phyloP scores from a whole-genome alignment of 2,797 vertebrate genomes.

The Propithecus perrieri region DNA sequence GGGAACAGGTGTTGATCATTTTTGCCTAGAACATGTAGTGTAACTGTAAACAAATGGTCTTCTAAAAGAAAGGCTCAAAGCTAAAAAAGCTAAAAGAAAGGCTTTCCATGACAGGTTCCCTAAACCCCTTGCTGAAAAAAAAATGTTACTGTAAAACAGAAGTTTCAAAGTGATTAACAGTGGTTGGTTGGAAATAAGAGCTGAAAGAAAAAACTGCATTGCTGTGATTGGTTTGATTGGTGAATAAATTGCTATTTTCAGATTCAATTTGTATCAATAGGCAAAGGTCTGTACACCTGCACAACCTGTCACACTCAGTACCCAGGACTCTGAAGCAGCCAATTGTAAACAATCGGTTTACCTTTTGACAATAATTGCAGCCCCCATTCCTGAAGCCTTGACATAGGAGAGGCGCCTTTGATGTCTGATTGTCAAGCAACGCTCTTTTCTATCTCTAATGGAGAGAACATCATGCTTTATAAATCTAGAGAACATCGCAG shows the following conservation, averaged over 20 bases:
- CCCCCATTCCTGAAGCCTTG: background rate
- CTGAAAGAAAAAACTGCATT: conserved; percentile 82
- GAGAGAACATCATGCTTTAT: conserved; percentile 59
- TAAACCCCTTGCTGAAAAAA: conserved; percentile 29
- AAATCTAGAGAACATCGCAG: conserved; percentile 69
- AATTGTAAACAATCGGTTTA: conserved; percentile 80
- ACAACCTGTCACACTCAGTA: conserved; percentile 82
- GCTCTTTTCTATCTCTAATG: conserved; percentile 56
- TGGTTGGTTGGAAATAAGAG: conserved; percentile 83
- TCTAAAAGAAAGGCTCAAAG: conserved; percentile 32
- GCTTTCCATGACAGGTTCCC: background rate
- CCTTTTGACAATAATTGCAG: conserved; percentile 76
- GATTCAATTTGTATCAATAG: conserved; percentile 89
- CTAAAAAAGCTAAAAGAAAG: conserved; percentile 54
- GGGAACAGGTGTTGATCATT: conserved; percentile 66
- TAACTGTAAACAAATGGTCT: conserved; percentile 52
- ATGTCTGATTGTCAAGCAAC: background rate
- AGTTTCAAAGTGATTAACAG: conserved; percentile 81
- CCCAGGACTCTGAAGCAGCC: conserved; percentile 72
- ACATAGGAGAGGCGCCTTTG: background rate
- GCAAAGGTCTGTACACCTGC: conserved; percentile 84
- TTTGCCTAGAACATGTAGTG: conserved; percentile 22
- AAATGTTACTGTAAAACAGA: conserved; percentile 78
- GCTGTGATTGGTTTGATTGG: conserved; percentile 87
- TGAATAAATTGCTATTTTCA: conserved; percentile 89